These are phyloP conservation scores for Drosophila infuscata DNA, from an alignment of 2,888 invertebrate species.

Conservation along the genomic window DNA sequence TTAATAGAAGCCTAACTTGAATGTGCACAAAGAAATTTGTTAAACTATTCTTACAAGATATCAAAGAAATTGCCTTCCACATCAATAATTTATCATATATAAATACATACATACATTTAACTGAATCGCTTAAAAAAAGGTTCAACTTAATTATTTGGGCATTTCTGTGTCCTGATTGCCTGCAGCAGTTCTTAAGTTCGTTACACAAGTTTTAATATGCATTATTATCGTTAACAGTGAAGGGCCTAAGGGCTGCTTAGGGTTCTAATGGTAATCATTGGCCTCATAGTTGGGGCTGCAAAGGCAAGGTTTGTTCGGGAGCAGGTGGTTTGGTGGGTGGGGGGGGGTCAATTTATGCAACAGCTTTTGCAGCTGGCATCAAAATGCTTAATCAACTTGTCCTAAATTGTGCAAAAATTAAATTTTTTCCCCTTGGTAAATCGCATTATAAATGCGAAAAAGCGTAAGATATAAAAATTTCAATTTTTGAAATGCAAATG, in stretches of 20 bases:
- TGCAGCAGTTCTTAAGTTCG: conserved; percentile 3
- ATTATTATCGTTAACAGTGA: conserved; percentile 34
- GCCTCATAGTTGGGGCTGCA: conserved; percentile 14
- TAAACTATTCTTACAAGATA: neutral
- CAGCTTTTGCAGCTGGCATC: conserved; percentile 62
- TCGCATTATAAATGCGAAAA: conserved; percentile 67
- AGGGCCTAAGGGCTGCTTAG: neutral
- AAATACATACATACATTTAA: neutral
- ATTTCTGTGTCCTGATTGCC: conserved; percentile 30
- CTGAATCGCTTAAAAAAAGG: neutral
- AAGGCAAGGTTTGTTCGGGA: neutral
- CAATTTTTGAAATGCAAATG: conserved; percentile 80
- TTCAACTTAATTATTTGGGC: conserved; percentile 33
- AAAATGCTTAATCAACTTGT: conserved; percentile 77
- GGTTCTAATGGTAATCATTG: conserved; percentile 26
- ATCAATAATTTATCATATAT: neutral
- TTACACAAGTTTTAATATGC: conserved; percentile 44
- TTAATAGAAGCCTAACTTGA: neutral
- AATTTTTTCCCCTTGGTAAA: conserved; percentile 51
- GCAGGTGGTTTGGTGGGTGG: neutral
- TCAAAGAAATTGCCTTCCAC: neutral
- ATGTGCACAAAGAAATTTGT: neutral
- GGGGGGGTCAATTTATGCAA: conserved; percentile 51
- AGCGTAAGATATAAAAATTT: conserved; percentile 69
- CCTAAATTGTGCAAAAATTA: conserved; percentile 68